Conservation (phyloP, 35 echinoderm and acorn worm genomes). For the Lytechinus pictus region DNA sequence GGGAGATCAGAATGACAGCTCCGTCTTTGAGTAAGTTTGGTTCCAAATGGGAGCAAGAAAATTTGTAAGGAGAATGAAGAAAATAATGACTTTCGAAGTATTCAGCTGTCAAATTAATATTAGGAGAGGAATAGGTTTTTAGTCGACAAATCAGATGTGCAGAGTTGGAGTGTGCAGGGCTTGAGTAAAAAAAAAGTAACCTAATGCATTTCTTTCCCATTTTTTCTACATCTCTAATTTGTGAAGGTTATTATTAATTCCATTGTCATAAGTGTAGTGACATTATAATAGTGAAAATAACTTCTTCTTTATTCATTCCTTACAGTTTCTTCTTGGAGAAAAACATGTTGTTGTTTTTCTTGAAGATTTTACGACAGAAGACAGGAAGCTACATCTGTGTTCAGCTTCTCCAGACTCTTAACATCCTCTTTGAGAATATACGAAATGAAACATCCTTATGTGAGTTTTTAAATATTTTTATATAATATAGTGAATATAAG, state of each 20-base stretch:
- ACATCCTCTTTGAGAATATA: slow-evolving; percentile 99
- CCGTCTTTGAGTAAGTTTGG: slow-evolving; percentile 97
- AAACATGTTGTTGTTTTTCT: slow-evolving; percentile 96
- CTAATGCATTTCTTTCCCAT: too few species aligned
- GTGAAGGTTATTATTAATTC: too few species aligned
- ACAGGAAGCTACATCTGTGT: slow-evolving; percentile 92
- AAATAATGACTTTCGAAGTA: too few species aligned
- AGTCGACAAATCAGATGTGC: too few species aligned
- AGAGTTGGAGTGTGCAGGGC: too few species aligned
- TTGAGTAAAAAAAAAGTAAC: too few species aligned
- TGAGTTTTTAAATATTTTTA: slow-evolving; percentile 67
- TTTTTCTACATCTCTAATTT: too few species aligned
- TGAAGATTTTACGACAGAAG: slow-evolving; percentile 93
- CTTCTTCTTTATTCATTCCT: not conserved
- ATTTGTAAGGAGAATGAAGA: too few species aligned
- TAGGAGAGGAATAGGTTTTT: too few species aligned
- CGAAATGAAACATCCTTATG: slow-evolving; percentile 96
- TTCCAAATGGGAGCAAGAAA: too few species aligned
- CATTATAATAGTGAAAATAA: not conserved
- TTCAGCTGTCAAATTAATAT: too few species aligned
- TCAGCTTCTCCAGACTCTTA: slow-evolving; percentile 96
- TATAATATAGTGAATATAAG: not conserved
- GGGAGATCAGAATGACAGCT: slow-evolving; percentile 99
- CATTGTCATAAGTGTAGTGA: too few species aligned
- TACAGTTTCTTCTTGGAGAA: slow-evolving; percentile 97